Evolutionary conservation across 2,888 invertebrate species (phyloP), one percentile per base, ranked within the genome.

Genomic region (Mylabris sibirica): DNA sequence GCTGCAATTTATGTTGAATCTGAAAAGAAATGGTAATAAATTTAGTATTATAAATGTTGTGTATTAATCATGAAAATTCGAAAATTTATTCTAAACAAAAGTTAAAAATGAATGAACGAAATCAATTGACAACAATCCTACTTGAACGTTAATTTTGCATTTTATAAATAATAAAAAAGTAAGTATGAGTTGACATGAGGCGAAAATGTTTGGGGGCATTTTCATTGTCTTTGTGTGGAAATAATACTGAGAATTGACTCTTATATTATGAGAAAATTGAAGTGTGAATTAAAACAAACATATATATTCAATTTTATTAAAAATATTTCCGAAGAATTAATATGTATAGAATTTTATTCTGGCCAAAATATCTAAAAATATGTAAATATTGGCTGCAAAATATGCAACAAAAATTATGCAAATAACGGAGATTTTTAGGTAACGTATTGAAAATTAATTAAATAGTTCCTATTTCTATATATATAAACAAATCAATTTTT

Each of bases 351-450:
- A 24, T 26, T 26, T 3, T 24, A 57, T 57, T 24, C 24, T 57
- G 24, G 26, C 57, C 14, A n/a, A n/a, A 17, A 14, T 41, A 2
- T 41, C 12, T 41, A n/a, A 41, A 41, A 14, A 17, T 17, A 44
- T 38, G 3, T 38, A 44, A 44, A 14, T 22, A 66, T 69, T 69
- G 69, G 69, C 69, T 66, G 69, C 69, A 69, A 66, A 57, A 64
- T 61, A 61, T 62, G 12, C 61, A 38, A 61, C 64, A 63, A 63
- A 60, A 68, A 63, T 66, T 53, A 53, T 53, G 66, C 66, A 69
- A 66, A 57, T 26, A 66, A 69, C 59, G 69, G 69, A 69, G 65
- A 66, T 66, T 57, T 69, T 64, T 69, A 69, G 69, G 69, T 69
- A 69, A 69, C 64, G 69, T 69, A 69, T 69, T 64, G 69, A 69